Conservation (phyloP, 1,140 invertebrate species). For the Agrilus planipennis region DNA sequence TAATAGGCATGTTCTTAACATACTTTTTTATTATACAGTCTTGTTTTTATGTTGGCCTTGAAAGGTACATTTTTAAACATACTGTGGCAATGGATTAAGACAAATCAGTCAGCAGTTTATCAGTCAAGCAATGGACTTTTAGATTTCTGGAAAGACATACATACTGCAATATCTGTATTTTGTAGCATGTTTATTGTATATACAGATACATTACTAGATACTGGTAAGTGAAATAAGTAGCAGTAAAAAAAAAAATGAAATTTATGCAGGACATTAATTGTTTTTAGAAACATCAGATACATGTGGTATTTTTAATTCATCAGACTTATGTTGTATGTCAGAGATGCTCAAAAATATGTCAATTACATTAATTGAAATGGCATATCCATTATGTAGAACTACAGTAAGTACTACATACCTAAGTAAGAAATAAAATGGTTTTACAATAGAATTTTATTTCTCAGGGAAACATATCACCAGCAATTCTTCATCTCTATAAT, state of each 20-base stretch:
- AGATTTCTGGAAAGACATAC: conserved; percentile 23
- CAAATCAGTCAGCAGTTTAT: conserved; percentile 9
- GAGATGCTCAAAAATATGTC: conserved; percentile 67
- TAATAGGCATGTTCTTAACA: not conserved
- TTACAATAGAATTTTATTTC: no score
- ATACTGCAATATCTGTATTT: conserved; percentile 29
- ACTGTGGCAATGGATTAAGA: conserved; percentile 52
- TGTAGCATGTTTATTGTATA: conserved; percentile 34
- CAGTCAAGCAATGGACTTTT: conserved; percentile 5
- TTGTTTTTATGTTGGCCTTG: conserved; percentile 77
- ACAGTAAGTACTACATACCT: conserved; percentile 15
- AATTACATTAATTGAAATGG: conserved; percentile 78
- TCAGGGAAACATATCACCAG: no score
- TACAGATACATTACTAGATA: conserved; percentile 31
- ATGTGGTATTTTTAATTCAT: conserved; percentile 51
- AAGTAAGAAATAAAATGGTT: no score
- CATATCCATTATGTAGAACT: conserved; percentile 60
- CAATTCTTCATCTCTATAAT: conserved; percentile 29
- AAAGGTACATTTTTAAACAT: conserved; percentile 69
- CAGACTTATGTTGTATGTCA: conserved; percentile 52
- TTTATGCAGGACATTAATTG: conserved; percentile 6
- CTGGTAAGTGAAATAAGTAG: no score
- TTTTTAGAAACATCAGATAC: conserved; percentile 30
- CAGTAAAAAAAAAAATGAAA: no score
- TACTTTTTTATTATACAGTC: conserved; percentile 36